A percentile compares a stretch with the other conserved stretches of the same genome.
These are phyloP conservation scores for Nymphalis c-album DNA, from an alignment of 2,888 invertebrate species.

Conservation along the genomic window DNA sequence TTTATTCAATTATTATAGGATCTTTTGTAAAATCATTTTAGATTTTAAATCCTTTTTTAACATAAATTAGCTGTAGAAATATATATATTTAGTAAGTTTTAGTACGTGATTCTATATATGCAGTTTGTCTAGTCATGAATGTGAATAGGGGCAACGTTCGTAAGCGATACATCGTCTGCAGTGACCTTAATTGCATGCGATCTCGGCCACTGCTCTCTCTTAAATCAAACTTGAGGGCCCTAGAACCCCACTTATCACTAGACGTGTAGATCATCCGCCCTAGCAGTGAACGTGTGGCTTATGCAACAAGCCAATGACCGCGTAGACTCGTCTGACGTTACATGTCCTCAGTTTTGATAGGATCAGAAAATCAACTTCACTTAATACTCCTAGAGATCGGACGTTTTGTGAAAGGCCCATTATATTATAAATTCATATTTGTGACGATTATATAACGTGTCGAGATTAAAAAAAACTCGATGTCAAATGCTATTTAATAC, in stretches of 20 bases:
- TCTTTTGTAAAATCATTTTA: no score
- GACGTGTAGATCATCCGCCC: constrained; percentile 62
- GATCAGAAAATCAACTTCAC: constrained; percentile 46
- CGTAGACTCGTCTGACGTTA: constrained; percentile 54
- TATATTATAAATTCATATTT: constrained; percentile 43
- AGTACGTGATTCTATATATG: constrained; percentile 37
- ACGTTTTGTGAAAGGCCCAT: constrained; percentile 55
- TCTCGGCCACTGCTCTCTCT: constrained; percentile 78
- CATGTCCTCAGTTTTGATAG: constrained; percentile 51
- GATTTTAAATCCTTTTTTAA: no score
- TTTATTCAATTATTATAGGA: no score
- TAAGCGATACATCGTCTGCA: constrained; percentile 64
- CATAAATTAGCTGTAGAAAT: neutral
- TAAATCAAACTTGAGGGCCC: constrained; percentile 78
- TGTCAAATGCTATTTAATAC: constrained; percentile 4
- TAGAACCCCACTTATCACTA: constrained; percentile 72
- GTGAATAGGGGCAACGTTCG: constrained; percentile 49
- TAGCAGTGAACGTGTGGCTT: constrained; percentile 60
- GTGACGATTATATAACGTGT: constrained; percentile 19
- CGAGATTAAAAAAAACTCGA: constrained; percentile 8
- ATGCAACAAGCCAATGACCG: constrained; percentile 74
- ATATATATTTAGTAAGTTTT: constrained; percentile 11
- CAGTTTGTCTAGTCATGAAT: constrained; percentile 45
- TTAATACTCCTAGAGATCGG: constrained; percentile 50
- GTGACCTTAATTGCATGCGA: constrained; percentile 74